Conservation (phyloP, 1,140 invertebrate species). For the Penaeus vannamei region DNA sequence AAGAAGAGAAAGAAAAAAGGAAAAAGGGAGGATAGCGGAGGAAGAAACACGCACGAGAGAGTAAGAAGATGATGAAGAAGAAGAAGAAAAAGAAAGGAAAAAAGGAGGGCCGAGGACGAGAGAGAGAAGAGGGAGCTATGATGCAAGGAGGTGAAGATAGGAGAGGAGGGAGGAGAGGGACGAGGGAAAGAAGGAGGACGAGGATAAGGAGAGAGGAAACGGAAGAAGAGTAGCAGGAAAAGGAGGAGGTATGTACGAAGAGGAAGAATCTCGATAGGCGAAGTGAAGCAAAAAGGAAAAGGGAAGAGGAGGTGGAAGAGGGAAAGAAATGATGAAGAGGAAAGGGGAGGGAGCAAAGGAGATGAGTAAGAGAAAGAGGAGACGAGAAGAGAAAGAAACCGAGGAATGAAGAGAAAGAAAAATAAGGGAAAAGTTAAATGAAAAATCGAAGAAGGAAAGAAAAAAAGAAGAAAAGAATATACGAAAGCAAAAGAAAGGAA, state of each 20-base stretch:
- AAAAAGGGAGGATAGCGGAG: background rate
- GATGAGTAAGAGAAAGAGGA: too few species aligned
- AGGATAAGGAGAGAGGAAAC: background rate
- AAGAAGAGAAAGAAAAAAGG: background rate
- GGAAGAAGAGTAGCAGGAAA: too few species aligned
- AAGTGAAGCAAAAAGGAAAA: background rate
- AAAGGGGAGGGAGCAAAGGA: background rate
- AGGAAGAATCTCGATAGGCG: too few species aligned
- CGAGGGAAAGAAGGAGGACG: background rate
- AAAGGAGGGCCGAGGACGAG: conserved; percentile 1
- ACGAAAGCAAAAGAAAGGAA: too few species aligned
- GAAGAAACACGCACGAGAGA: background rate
- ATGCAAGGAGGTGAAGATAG: background rate
- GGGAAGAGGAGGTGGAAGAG: background rate
- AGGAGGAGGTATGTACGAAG: too few species aligned
- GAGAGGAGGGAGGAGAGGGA: background rate
- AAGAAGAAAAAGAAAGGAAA: conserved; percentile 20
- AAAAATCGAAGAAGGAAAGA: too few species aligned
- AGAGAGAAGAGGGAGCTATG: background rate
- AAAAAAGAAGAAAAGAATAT: too few species aligned
- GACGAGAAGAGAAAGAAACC: too few species aligned
- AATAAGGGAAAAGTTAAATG: too few species aligned
- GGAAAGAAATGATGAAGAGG: background rate
- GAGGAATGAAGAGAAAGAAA: too few species aligned
- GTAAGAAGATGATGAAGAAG: conserved; percentile 30